Percentiles rank a stretch among this genome's conserved stretches.
These are phyloP conservation scores for Otus scops DNA, from an alignment of 2,797 vertebrate genomes.

Conservation along the genomic window DNA sequence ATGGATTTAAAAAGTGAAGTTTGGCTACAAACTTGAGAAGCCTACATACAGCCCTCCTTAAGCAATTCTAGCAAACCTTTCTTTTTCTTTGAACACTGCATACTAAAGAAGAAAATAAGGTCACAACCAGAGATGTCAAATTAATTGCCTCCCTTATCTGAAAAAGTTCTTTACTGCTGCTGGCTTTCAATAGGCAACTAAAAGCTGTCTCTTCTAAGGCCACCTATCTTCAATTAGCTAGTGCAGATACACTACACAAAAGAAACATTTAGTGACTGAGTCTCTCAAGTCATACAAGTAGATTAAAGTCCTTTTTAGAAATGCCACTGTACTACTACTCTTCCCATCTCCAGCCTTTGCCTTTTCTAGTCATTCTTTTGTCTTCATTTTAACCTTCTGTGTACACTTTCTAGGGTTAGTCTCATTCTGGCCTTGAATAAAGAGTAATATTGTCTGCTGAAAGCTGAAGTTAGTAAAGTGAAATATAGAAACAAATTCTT, in stretches of 20 bases:
- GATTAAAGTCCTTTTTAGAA: neutral
- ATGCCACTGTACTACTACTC: too few relatives aligned
- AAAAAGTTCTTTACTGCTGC: neutral
- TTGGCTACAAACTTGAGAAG: neutral
- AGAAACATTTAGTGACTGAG: neutral
- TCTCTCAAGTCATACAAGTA: neutral
- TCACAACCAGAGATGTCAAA: neutral
- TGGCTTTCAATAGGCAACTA: neutral
- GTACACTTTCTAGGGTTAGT: neutral
- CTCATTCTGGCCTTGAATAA: neutral
- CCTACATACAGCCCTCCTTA: neutral
- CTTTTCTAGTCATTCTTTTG: neutral
- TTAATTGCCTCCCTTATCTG: conserved; percentile 40
- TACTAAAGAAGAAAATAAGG: conserved; percentile 14
- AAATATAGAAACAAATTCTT: neutral
- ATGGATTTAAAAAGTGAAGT: neutral
- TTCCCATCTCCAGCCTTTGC: neutral
- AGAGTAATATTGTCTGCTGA: neutral
- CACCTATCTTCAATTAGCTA: neutral
- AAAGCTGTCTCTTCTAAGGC: neutral
- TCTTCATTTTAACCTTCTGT: neutral
- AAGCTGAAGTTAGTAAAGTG: neutral
- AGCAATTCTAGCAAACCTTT: neutral
- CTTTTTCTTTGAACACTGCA: neutral
- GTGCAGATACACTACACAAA: neutral